phyloP scores from a whole-genome alignment of 2,888 invertebrate species.

The Tetanocera ferruginea region DNA sequence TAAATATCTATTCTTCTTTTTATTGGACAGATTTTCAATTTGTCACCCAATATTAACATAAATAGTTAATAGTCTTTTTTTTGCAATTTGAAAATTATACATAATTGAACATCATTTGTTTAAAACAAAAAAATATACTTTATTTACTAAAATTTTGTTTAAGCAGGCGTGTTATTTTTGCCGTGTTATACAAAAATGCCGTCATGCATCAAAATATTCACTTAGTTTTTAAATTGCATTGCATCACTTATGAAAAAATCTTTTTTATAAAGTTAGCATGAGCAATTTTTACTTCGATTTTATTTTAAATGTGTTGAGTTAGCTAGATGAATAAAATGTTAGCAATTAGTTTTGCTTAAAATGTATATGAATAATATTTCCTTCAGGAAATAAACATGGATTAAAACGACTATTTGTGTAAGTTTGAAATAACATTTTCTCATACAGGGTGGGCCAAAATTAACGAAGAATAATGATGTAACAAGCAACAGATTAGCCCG shows the following conservation, averaged over 20 bases:
- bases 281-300: no score
- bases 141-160: not conserved
- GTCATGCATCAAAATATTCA: constrained; percentile 9
- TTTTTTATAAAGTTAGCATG: no score
- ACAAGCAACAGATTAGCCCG: no score
- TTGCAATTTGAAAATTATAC: not conserved
- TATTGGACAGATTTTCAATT: constrained; percentile 22
- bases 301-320: no score
- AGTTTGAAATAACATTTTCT: no score
- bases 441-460: no score
- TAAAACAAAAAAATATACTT: not conserved
- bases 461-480: no score
- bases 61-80: not conserved
- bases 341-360: no score
- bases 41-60: not conserved
- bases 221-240: not conserved
- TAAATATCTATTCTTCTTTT: not conserved
- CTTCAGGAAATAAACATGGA: no score
- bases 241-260: not conserved
- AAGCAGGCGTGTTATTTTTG: not conserved
- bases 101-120: not conserved
- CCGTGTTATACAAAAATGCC: constrained; percentile 9
- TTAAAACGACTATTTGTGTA: no score
- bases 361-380: no score
- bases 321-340: no score